Evolutionary conservation across 2,113 vertebrate genomes (phyloP).

Genomic region (Anhinga rufa): DNA sequence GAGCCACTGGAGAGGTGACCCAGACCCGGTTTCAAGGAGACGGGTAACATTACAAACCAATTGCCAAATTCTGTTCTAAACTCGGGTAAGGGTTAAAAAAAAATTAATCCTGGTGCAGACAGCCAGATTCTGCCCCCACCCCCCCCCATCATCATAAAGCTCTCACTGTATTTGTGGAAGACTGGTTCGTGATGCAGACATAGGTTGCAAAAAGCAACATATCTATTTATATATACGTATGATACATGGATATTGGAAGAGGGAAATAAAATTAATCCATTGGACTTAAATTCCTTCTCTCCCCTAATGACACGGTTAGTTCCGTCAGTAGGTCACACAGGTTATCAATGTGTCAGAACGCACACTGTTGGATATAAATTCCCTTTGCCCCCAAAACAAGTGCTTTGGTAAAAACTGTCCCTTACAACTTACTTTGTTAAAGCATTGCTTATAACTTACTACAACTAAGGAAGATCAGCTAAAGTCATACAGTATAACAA

Average conservation of each 20-base stretch:
- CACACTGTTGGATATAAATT: not conserved
- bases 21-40: not conserved
- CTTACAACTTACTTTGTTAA: not conserved
- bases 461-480: not conserved
- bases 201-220: not conserved
- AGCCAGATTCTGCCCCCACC: not conserved
- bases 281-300: not conserved
- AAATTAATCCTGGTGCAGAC: not conserved
- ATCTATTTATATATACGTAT: not conserved
- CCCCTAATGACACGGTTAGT: not conserved
- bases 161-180: not conserved
- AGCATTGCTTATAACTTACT: not conserved
- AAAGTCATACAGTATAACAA: not conserved
- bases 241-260: not conserved
- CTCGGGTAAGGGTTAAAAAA: not conserved
- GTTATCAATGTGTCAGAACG: not conserved
- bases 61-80: not conserved
- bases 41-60: not conserved
- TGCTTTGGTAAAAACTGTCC: not conserved
- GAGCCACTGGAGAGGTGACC: not conserved
- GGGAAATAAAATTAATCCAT: not conserved
- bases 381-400: not conserved
- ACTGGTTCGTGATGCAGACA: not conserved
- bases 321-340: not conserved
- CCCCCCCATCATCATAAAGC: not conserved